Evolutionary conservation across 2,113 vertebrate genomes (phyloP).

Genomic region (Callorhinus ursinus): DNA sequence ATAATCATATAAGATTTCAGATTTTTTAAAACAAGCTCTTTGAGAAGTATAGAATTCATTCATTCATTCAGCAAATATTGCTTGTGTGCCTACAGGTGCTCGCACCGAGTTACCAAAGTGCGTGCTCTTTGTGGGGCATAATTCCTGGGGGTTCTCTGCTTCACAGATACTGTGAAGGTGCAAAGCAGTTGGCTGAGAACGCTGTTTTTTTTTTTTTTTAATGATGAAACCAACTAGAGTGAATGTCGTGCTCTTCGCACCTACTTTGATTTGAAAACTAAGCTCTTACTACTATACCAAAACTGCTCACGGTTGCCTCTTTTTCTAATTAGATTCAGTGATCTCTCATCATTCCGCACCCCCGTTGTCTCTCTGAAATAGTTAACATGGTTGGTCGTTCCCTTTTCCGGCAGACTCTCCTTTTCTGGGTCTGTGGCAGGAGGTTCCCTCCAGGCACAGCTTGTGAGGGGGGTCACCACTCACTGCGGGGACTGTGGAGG

Average conservation of each 20-base stretch:
- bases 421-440: not conserved
- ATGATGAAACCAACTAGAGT: not conserved
- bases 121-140: rapidly evolving
- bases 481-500: not conserved
- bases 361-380: not conserved
- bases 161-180: rapidly evolving
- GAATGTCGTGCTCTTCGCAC: not conserved
- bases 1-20: not conserved
- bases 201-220: not conserved
- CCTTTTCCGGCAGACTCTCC: not conserved
- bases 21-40: not conserved
- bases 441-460: not conserved
- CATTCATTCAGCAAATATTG: rapidly evolving
- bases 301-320: no score
- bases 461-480: not conserved
- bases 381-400: not conserved
- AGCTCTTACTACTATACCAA: not conserved
- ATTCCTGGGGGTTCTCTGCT: not conserved
- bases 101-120: rapidly evolving
- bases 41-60: not conserved
- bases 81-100: not conserved
- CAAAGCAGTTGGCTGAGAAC: not conserved
- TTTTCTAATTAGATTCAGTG: not conserved
- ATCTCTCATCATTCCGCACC: not conserved
- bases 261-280: not conserved